phyloP scores from a whole-genome alignment of 1,140 invertebrate genomes.

The Drosophila seguyi region DNA sequence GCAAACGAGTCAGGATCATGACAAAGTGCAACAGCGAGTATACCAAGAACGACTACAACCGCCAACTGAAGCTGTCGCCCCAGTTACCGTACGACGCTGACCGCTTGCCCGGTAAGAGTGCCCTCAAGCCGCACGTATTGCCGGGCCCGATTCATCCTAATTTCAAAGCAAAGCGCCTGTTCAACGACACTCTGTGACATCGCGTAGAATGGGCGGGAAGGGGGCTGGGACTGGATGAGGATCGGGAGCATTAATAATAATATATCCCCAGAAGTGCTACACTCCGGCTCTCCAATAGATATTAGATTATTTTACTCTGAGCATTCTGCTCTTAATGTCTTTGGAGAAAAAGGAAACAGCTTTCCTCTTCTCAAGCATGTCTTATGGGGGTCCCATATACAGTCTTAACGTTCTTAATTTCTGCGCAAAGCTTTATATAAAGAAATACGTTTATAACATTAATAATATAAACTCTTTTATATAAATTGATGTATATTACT shows the following conservation, averaged over 20 bases:
- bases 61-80: conserved; percentile 89
- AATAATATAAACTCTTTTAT: neutral
- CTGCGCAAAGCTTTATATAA: conserved; percentile 8
- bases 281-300: neutral
- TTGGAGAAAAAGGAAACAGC: conserved; percentile 2
- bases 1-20: conserved; percentile 88
- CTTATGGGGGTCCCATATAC: conserved; percentile 28
- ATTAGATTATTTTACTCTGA: neutral
- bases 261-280: conserved; percentile 8
- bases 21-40: conserved; percentile 89
- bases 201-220: conserved; percentile 37
- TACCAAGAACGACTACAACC: conserved; percentile 89
- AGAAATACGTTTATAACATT: neutral
- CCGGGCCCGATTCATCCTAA: conserved; percentile 92
- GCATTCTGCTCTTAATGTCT: neutral
- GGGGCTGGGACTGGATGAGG: conserved; percentile 24
- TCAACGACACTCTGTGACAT: conserved; percentile 81
- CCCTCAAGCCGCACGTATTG: conserved; percentile 89
- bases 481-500: neutral
- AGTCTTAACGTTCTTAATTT: conserved; percentile 1
- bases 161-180: conserved; percentile 87
- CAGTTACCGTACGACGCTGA: conserved; percentile 90
- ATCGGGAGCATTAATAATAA: conserved; percentile 8
- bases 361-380: conserved; percentile 14
- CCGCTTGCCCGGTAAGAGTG: conserved; percentile 88